A percentile compares a stretch with the other conserved stretches of the same genome.
Evolutionary conservation across 2,797 vertebrate species (phyloP).

Genomic region (Rhinophrynus dorsalis): DNA sequence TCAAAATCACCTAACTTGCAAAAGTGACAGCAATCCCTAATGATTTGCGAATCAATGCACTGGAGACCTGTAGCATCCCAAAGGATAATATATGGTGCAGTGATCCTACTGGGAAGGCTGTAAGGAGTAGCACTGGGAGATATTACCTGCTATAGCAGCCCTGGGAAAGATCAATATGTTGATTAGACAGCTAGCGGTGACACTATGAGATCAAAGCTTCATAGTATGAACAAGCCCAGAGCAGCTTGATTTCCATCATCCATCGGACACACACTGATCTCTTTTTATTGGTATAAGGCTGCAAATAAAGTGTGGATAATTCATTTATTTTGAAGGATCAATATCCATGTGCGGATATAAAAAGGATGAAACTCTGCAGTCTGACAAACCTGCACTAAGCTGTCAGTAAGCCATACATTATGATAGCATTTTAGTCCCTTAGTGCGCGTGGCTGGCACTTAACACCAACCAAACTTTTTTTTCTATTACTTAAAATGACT

Average conservation of each 20-base stretch:
- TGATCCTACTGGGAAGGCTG: not conserved
- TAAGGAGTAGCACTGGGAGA: not conserved
- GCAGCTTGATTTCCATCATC: not conserved
- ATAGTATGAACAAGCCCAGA: not conserved
- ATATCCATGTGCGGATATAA: too few relatives aligned
- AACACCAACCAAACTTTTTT: too few relatives aligned
- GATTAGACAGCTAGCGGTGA: not conserved
- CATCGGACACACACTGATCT: not conserved
- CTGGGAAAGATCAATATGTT: not conserved
- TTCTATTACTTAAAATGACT: too few relatives aligned
- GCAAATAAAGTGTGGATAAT: not conserved
- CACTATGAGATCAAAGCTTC: not conserved
- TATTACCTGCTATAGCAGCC: not conserved
- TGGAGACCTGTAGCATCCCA: too few relatives aligned
- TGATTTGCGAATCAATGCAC: not conserved
- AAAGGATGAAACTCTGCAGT: too few relatives aligned
- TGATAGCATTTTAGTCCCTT: too few relatives aligned
- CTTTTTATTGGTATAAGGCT: not conserved
- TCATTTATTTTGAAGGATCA: conserved; percentile 5
- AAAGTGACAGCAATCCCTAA: not conserved
- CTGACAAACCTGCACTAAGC: too few relatives aligned
- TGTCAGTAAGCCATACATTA: too few relatives aligned
- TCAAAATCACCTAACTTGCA: not conserved
- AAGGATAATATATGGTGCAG: too few relatives aligned
- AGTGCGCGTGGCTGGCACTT: too few relatives aligned